These are phyloP conservation scores for Phataginus tricuspis DNA, from an alignment of 2,797 vertebrate genomes.

Conservation along the genomic window DNA sequence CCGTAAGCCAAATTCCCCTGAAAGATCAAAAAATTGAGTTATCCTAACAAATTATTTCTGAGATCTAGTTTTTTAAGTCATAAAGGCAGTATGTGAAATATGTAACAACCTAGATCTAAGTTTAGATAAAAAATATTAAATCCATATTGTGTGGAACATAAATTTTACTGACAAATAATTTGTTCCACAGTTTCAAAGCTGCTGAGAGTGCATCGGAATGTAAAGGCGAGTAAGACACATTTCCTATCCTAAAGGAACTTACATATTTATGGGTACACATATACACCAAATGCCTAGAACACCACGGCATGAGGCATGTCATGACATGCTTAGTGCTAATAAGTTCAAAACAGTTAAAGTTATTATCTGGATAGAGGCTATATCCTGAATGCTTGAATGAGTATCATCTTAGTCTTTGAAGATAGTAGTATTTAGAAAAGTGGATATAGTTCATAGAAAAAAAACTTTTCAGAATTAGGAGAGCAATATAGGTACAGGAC, in stretches of 20 bases:
- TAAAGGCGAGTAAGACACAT: neutral
- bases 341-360: neutral
- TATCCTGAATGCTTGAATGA: neutral
- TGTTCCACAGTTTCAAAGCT: neutral
- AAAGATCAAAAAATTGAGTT: neutral
- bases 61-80: neutral
- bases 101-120: neutral
- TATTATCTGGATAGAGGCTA: neutral
- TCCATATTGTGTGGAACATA: neutral
- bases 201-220: neutral
- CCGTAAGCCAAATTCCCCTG: conserved; percentile 94
- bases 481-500: neutral
- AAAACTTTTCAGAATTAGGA: neutral
- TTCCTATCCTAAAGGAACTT: neutral
- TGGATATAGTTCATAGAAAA: neutral
- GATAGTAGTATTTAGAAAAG: neutral
- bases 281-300: neutral
- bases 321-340: neutral
- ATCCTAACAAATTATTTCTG: neutral
- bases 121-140: neutral
- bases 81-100: neutral
- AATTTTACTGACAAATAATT: conserved; percentile 3
- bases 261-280: neutral
- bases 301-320: neutral
- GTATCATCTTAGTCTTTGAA: neutral